Conservation (phyloP, 2,888 invertebrate genomes). For the Drosophila mimica region DNA sequence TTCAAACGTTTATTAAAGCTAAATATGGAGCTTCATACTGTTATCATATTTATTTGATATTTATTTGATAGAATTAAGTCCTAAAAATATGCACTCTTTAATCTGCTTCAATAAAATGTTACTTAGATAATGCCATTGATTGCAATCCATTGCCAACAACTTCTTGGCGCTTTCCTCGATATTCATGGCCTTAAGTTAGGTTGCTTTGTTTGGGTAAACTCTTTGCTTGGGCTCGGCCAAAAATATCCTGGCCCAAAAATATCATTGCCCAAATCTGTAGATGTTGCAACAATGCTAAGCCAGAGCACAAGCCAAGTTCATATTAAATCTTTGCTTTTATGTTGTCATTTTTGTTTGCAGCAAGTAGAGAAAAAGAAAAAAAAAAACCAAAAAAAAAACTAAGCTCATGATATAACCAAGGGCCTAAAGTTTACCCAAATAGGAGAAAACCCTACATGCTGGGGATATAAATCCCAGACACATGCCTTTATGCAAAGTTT, state of each 20-base stretch:
- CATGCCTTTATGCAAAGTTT: constrained; percentile 78
- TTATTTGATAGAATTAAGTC: background rate
- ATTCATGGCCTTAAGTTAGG: constrained; percentile 11
- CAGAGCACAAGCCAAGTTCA: constrained; percentile 59
- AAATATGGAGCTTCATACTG: background rate
- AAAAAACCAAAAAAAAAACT: constrained; percentile 40
- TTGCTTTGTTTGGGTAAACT: constrained; percentile 42
- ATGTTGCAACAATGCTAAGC: constrained; percentile 56
- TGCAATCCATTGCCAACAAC: constrained; percentile 3
- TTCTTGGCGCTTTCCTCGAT: constrained; percentile 18
- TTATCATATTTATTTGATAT: background rate
- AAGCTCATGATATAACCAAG: constrained; percentile 27
- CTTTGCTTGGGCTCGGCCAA: constrained; percentile 22
- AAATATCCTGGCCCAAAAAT: constrained; percentile 51
- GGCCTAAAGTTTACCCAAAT: constrained; percentile 58
- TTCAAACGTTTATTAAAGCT: background rate
- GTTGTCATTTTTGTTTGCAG: constrained; percentile 63
- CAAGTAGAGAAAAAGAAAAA: constrained; percentile 10
- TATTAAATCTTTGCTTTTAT: constrained; percentile 79
- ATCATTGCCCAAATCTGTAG: constrained; percentile 50
- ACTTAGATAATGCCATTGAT: constrained; percentile 16
- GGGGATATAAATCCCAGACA: constrained; percentile 69
- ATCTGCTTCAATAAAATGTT: constrained; percentile 6
- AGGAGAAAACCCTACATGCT: constrained; percentile 56
- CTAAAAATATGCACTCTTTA: background rate